Base-by-base conservation (phyloP, 1,140 invertebrate species). In the Drosophila suzukii region DNA sequence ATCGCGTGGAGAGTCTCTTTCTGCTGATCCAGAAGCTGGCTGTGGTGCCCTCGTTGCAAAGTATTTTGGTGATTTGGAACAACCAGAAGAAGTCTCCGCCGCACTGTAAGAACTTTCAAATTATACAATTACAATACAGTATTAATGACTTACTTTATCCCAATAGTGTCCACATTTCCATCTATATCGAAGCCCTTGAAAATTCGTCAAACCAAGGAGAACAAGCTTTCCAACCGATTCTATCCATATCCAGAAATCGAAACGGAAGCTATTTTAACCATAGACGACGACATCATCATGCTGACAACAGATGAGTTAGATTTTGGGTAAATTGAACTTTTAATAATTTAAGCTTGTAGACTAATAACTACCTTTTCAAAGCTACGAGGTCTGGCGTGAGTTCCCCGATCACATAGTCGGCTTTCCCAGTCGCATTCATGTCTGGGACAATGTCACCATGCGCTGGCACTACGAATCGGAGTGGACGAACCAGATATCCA, bases 211-310 rank as follows among this genome's bases (percentile, higher is more conserved):
- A 98, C 98, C 4, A 95, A 95, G 82, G 96, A 97, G 83, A 99
- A 99, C 93, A 97, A 96, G 93, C 93, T 99, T 15, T 98, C 98
- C 4, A 99, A 99, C 92, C 94, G 98, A 67, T 98, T 98, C 93
- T 98, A 95, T 93, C 97, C 97, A 0, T 98, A 98, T 92, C 95
- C 96, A 77, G 97, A 98, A 92, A 98, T 98, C 71, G 96, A 98
- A 94, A 98, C 97, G 2, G 97, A 98, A 93, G 97, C 97, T 41
- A 95, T 98, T 65, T 92, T 98, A 75, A 97, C 97, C 1, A 96
- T 98, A 73, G 97, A 98, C 92, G 97, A 98, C 93, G 97, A 98
- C 91, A 98, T 98, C 77, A 95, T 97, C 10, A 98, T 98, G 97
- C 92, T 99, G 63, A 98, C 97, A 20, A 94, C 97, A 6, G 97